Conservation (phyloP, 2,113 vertebrate genomes). For the Cygnus atratus region DNA sequence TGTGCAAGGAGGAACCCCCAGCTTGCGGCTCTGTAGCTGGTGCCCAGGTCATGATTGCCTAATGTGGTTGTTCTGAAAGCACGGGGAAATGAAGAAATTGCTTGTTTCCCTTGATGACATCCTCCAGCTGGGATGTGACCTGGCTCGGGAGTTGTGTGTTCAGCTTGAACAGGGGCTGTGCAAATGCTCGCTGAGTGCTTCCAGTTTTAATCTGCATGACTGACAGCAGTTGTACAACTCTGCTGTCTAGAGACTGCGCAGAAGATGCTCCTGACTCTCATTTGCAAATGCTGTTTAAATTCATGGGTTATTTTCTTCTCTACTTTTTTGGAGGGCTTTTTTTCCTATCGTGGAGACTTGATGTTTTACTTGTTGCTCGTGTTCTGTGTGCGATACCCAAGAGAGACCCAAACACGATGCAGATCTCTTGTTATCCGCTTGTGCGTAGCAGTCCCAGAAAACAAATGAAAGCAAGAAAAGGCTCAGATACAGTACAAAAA, state of each 20-base stretch:
- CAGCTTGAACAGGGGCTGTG: neutral
- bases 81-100: neutral
- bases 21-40: neutral
- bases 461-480: neutral
- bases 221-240: neutral
- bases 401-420: neutral
- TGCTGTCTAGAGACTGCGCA: neutral
- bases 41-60: neutral
- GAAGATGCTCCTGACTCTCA: neutral
- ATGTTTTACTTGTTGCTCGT: neutral
- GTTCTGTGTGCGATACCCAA: neutral
- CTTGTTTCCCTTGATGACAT: neutral
- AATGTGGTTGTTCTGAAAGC: neutral
- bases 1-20: neutral
- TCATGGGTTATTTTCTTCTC: neutral
- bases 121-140: neutral
- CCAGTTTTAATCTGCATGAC: neutral
- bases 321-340: fast-evolving
- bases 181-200: fast-evolving
- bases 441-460: neutral
- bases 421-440: neutral
- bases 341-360: too few species aligned
- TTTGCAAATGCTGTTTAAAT: neutral
- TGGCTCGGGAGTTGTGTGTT: neutral
- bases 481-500: neutral